A percentile compares a stretch with the other conserved stretches of the same genome.
Conservation (phyloP, 2,113 vertebrate genomes). For the Ptilonorhynchus violaceus region DNA sequence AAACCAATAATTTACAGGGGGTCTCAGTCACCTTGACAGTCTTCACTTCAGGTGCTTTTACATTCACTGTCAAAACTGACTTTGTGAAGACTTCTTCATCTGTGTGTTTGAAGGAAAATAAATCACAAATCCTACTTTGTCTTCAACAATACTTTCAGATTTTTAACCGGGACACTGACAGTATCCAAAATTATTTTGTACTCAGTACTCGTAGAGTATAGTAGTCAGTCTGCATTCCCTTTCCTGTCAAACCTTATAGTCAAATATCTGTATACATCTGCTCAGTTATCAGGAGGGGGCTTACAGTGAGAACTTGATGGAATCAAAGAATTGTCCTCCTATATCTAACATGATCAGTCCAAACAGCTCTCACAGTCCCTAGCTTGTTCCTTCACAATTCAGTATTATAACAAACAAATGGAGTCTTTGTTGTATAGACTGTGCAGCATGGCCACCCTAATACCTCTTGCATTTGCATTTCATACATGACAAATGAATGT, state of each 20-base stretch:
- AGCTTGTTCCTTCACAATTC: not conserved
- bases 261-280: not conserved
- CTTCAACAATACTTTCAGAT: not conserved
- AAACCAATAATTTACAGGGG: not conserved
- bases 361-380: not conserved
- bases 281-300: not conserved
- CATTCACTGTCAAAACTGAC: not conserved
- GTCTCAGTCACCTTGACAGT: not conserved
- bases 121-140: not conserved
- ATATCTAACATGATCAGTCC: not conserved
- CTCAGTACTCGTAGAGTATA: not conserved
- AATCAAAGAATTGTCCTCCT: not conserved
- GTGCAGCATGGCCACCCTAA: too few relatives aligned
- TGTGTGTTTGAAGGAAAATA: not conserved
- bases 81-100: not conserved
- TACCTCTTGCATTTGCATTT: not conserved
- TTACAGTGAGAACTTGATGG: not conserved
- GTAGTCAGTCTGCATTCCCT: not conserved
- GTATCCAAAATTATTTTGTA: not conserved
- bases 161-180: not conserved
- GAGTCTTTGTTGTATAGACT: not conserved
- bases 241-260: not conserved
- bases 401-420: not conserved
- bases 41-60: not conserved
- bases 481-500: not conserved